Percentiles rank a stretch among this genome's conserved stretches.
phyloP scores from a whole-genome alignment of 2,888 invertebrate genomes.

The Rambutsinella grinnellia region DNA sequence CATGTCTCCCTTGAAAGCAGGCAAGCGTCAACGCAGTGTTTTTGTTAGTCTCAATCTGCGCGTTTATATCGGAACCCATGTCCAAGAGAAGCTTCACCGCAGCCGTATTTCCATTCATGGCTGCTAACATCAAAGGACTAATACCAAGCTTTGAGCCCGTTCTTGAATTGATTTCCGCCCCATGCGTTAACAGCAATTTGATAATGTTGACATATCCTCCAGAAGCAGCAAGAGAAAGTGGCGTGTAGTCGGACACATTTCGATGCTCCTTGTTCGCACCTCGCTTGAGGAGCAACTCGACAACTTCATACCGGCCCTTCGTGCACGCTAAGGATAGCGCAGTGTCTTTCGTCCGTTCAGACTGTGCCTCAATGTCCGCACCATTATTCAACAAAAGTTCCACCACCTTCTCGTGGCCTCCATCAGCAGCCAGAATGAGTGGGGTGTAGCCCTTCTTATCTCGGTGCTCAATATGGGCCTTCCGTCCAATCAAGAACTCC shows the following conservation, averaged over 20 bases:
- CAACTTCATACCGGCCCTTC: slow-evolving; percentile 96
- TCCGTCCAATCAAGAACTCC: slow-evolving; percentile 88
- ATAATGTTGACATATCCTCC: slow-evolving; percentile 99
- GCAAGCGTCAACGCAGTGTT: slow-evolving; percentile 99
- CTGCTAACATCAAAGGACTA: slow-evolving; percentile 93
- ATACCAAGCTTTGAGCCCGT: slow-evolving; percentile 98
- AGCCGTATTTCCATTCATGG: slow-evolving; percentile 71
- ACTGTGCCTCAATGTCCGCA: slow-evolving; percentile 99
- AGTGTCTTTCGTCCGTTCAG: slow-evolving; percentile 98
- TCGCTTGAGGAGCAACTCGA: slow-evolving; percentile 88
- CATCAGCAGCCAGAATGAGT: slow-evolving; percentile 95
- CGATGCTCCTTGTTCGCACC: slow-evolving; percentile 98
- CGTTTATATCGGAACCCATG: slow-evolving; percentile 99
- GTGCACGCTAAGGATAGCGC: slow-evolving; percentile 97
- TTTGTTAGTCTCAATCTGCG: slow-evolving; percentile 98
- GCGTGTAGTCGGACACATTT: slow-evolving; percentile 99
- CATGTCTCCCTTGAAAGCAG: slow-evolving; percentile 98
- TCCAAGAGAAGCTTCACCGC: slow-evolving; percentile 95
- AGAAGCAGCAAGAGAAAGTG: slow-evolving; percentile 97
- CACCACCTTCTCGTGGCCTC: slow-evolving; percentile 92
- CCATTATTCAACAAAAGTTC: slow-evolving; percentile 93
- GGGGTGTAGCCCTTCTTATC: slow-evolving; percentile 99
- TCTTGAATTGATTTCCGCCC: slow-evolving; percentile 98
- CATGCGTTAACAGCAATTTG: slow-evolving; percentile 89
- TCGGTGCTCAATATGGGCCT: slow-evolving; percentile 97